phyloP scores from a whole-genome alignment of 1,140 invertebrate genomes.

The Rhagoletis zephyria region DNA sequence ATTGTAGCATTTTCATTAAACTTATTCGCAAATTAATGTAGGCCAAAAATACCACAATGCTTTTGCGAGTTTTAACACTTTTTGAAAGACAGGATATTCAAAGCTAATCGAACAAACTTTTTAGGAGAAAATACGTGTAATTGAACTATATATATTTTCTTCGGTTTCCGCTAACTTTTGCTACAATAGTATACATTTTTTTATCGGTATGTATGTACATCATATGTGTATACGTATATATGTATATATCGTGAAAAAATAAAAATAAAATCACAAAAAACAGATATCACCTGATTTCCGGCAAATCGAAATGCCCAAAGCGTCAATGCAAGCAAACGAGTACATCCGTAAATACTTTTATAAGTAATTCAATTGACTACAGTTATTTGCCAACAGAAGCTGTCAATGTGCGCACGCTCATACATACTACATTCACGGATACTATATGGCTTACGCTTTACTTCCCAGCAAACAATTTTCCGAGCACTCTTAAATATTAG shows the following conservation, averaged over 20 bases:
- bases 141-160: neutral
- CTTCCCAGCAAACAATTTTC: too few relatives aligned
- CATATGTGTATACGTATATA: neutral
- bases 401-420: neutral
- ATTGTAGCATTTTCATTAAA: too few relatives aligned
- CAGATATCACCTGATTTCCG: constrained; percentile 26
- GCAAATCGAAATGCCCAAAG: constrained; percentile 3
- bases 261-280: neutral
- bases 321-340: neutral
- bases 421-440: neutral
- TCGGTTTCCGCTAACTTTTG: neutral
- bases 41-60: too few relatives aligned
- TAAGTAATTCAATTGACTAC: constrained; percentile 46
- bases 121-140: neutral
- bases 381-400: constrained; percentile 51
- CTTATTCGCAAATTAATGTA: too few relatives aligned
- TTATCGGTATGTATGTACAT: neutral
- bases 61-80: too few relatives aligned
- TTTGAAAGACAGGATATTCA: too few relatives aligned
- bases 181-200: neutral
- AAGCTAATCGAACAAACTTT: too few relatives aligned
- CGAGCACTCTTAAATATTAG: too few relatives aligned
- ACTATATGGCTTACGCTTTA: neutral
- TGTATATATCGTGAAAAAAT: neutral
- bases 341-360: constrained; percentile 39